A percentile compares a stretch with the other conserved stretches of the same genome.
Evolutionary conservation across 1,140 invertebrate genomes (phyloP).

Genomic region (Drosophila arizonae): DNA sequence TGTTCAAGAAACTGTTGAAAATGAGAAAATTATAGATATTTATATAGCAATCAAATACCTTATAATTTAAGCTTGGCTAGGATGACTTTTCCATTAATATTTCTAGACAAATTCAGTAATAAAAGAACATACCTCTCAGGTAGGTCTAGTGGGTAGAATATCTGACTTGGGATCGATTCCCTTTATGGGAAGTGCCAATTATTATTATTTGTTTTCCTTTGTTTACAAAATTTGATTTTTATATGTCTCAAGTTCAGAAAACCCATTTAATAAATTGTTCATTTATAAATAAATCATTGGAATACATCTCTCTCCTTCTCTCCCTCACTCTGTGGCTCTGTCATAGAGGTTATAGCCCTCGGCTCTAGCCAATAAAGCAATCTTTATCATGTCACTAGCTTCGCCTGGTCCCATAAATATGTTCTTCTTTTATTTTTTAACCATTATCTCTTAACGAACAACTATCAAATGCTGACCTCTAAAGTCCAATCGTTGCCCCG

Average conservation of each 20-base stretch:
- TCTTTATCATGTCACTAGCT: not conserved
- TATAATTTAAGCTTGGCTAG: not conserved
- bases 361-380: conserved; percentile 1
- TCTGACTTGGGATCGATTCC: conserved; percentile 93
- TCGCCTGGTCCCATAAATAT: conserved; percentile 5
- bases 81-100: too few relatives aligned
- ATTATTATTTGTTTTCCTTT: conserved; percentile 3
- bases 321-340: not conserved
- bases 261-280: not conserved
- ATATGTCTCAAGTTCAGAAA: not conserved
- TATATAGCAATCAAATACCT: not conserved
- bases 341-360: conserved; percentile 3
- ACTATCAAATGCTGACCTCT: conserved; percentile 38
- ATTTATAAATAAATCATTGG: too few relatives aligned
- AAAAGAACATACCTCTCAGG: conserved; percentile 82
- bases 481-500: conserved; percentile 30
- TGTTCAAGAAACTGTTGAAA: too few relatives aligned
- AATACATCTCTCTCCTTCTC: not conserved
- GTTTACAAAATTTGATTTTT: too few relatives aligned
- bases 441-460: conserved; percentile 18
- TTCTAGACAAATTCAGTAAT: not conserved
- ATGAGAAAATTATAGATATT: too few relatives aligned
- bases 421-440: not conserved
- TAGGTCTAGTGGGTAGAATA: conserved; percentile 92
- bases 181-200: conserved; percentile 87